phyloP scores from a whole-genome alignment of 2,113 vertebrate species.

The Pimephales promelas region DNA sequence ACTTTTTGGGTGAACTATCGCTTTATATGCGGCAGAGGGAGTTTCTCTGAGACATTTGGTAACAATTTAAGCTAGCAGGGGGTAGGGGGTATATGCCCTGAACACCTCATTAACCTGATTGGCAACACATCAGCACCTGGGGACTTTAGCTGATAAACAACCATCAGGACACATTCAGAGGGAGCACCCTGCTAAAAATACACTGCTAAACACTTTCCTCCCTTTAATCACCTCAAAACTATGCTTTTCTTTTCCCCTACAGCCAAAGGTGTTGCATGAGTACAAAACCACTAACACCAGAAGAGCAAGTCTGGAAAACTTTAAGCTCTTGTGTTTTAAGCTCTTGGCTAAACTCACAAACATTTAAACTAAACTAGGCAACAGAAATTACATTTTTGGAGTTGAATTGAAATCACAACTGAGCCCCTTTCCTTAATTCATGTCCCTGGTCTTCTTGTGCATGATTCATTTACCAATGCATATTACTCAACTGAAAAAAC shows the following conservation, averaged over 20 bases:
- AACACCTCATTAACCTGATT: constrained; percentile 40
- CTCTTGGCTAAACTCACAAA: background rate
- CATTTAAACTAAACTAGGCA: constrained; percentile 1
- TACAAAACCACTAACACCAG: constrained; percentile 21
- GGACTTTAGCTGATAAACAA: constrained; percentile 32
- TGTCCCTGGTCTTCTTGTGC: background rate
- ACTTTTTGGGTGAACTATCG: no score
- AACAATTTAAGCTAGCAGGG: constrained; percentile 48
- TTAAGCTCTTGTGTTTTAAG: background rate
- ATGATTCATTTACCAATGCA: background rate
- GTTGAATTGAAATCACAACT: background rate
- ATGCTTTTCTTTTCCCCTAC: background rate
- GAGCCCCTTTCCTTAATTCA: background rate
- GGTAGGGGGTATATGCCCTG: constrained; percentile 7
- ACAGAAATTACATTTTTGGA: background rate
- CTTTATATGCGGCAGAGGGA: constrained; percentile 1
- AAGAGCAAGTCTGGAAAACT: constrained; percentile 11
- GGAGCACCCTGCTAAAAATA: constrained; percentile 28
- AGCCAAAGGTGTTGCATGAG: background rate
- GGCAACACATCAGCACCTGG: constrained; percentile 30
- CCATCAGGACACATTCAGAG: constrained; percentile 5
- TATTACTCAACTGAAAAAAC: no score
- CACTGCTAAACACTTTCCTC: constrained; percentile 5
- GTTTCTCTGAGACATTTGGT: constrained; percentile 49
- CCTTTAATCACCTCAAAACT: constrained; percentile 14